Evolutionary conservation across 1,140 invertebrate species (phyloP), one percentile per base, ranked within the genome.

Genomic region (Andricus grossulariae): DNA sequence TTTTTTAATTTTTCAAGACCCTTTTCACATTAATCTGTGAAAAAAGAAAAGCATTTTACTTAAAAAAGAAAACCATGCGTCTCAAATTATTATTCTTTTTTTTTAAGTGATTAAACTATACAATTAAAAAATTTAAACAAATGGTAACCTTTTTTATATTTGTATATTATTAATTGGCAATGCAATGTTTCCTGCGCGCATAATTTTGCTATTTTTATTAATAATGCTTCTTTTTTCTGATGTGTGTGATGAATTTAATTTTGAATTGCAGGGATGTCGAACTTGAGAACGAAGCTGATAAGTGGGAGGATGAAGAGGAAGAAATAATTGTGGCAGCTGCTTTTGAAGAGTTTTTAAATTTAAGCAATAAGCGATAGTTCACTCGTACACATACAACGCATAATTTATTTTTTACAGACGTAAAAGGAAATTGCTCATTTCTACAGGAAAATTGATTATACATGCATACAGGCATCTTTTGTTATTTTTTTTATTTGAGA

Each of bases 301-400:
- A 82, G 49, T 72, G 75, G 70, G 84, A 84, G 10, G 87, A 87
- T 3, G 85, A 90, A 1, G 86, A 87, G 13, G 89, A 88, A 4
- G 88, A 90, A n/a, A 86, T 89, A 15, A 80, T 84, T 5, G 86
- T 90, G 25, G 86, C 87, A 5, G 86, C 77, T 12, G 90, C 90
- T 74, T 91, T 87, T 19, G 90, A 91, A 71, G 89, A 91, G 71
- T 91, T 91, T 73, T 87, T 91, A 21, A 88, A 86, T n/a, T 39
- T 66, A 45, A 66, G 25, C 39, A 66, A 66, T 25, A 39, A 16
- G 32, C 60, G 60, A 66, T 66, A 66, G 60, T 39, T 66, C 7
- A 66, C 39, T 66, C 39, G 39, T 32, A 15, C 7, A n/a, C 10
- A 15, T n/a, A n/a, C 60, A 66, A 32, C 25, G 25, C 60, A 66